These are phyloP conservation scores for Bombyx huttoni DNA, from an alignment of 2,888 invertebrate genomes.

Conservation along the genomic window DNA sequence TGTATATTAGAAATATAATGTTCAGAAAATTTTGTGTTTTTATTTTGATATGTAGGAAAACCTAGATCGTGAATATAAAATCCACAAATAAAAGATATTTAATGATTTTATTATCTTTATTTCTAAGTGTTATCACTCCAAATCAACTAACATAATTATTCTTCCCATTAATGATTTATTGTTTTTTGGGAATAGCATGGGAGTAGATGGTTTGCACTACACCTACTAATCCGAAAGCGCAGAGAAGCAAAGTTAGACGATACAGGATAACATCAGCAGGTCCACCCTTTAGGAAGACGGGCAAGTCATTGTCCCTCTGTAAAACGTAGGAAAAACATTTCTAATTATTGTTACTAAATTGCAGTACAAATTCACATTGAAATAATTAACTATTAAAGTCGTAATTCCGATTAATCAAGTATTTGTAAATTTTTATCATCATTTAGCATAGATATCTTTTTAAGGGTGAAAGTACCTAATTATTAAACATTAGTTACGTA, in stretches of 20 bases:
- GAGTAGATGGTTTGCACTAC: slow-evolving; percentile 47
- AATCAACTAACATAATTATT: slow-evolving; percentile 37
- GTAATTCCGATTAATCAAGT: too few species aligned
- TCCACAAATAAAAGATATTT: slow-evolving; percentile 1
- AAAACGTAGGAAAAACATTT: slow-evolving; percentile 14
- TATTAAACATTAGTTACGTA: not conserved
- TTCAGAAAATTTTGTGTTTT: not conserved
- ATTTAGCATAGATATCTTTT: too few species aligned
- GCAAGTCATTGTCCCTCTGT: slow-evolving; percentile 72
- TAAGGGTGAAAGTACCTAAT: not conserved
- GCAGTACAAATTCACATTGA: not conserved
- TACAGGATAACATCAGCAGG: slow-evolving; percentile 61
- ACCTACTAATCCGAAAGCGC: slow-evolving; percentile 42
- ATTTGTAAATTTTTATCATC: too few species aligned
- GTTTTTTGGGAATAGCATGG: slow-evolving; percentile 51
- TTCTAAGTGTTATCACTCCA: slow-evolving; percentile 25
- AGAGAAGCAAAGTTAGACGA: slow-evolving; percentile 50
- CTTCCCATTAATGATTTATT: slow-evolving; percentile 23
- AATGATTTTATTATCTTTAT: slow-evolving; percentile 22
- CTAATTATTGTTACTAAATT: not conserved
- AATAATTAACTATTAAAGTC: not conserved
- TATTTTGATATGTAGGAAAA: not conserved
- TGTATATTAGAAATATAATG: not conserved
- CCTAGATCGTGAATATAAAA: not conserved
- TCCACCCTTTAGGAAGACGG: slow-evolving; percentile 74